Base-by-base conservation (phyloP, 1,140 invertebrate genomes). In the Oncopeltus fasciatus region DNA sequence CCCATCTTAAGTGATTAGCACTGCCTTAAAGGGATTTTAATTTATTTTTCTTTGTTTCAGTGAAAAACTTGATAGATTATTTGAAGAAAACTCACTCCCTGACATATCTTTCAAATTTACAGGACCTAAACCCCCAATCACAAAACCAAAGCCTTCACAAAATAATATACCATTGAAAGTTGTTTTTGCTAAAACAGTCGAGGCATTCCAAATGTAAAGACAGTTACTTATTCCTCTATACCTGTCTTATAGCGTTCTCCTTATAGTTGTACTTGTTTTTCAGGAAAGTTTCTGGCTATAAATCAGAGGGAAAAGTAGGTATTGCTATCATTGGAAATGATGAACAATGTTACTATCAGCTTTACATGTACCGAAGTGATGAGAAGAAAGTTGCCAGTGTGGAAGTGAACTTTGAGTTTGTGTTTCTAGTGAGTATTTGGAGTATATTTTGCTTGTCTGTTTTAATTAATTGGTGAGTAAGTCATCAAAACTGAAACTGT, bases 351-450 rank as follows among this genome's bases (percentile, higher is more conserved):
- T 44, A 58, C 16, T 69, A 64, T 57, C 67, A 68, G 51, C 43
- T 69, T 49, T 57, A 68, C 38, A 61, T 69, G 5, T 69, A 69
- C 43, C 62, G 66, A 18, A 62, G 63, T 33, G 65, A 69, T 59
- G 57, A 67, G 53, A 56, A 61, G 14, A 67, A 65, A 57, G 43
- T 68, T 9, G 59, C 64, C 5, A 63, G 38, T 58, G 49, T 59
- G n/a, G 49, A 59, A 44, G 66, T 69, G 11, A 62, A 21, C 21
- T 18, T 56, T 21, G 27, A 63, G 20, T 69, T 69, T 58, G 64
- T 65, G 44, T 69, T 68, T 62, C 61, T 49, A 27, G 68, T 69
- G 63, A 66, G 66, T 64, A n/a, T n/a, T n/a, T n/a, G n/a, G n/a
- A n/a, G n/a, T n/a, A n/a, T n/a, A n/a, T n/a, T n/a, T n/a, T n/a